Base-by-base conservation (phyloP, 2,888 invertebrate species). In the Nemotelus nigrinus region DNA sequence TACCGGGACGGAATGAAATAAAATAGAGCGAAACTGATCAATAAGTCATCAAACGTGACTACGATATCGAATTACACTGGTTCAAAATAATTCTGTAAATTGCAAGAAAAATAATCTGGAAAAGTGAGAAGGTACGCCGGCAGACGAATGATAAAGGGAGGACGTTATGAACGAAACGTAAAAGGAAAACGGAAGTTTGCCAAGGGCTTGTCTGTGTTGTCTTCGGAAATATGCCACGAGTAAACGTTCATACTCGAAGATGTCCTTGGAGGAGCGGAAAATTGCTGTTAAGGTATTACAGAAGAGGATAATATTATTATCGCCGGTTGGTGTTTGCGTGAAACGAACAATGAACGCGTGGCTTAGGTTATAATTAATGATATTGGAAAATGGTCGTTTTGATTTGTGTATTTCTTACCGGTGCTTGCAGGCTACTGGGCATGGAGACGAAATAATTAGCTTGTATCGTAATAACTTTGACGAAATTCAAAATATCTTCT, bases 1-100 rank as follows among this genome's bases (percentile, higher is more conserved):
- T 25, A 57, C 57, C 63, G 43, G 43, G 43, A 63, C 8, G 63
- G 39, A 67, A 48, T 48, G 39, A 48, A 67, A 67, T 67, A 50
- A 67, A 67, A 67, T 48, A 3, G 57, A 25, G 25, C 25, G 25
- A 8, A 50, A 63, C 39, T 60, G 74, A 74, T 74, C 74, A 63
- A 74, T 74, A 74, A 74, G 74, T 57, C 63, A 74, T 44, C 63
- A 63, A 74, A 74, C 74, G 74, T 74, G 74, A 74, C 74, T 74
- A 41, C 47, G 50, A 41, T 63, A 48, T 63, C 47, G 41, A 74
- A 60, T 74, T 48, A 74, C 74, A 48, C 50, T 41, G 4, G 63
- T 50, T 74, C 48, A 50, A 74, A 74, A 60, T 60, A 74, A 74
- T 74, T 74, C 74, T 39, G 63, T 47, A 74, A 60, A 74, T 74